phyloP scores from a whole-genome alignment of 1,140 invertebrate species.

The Belonocnema kinseyi region DNA sequence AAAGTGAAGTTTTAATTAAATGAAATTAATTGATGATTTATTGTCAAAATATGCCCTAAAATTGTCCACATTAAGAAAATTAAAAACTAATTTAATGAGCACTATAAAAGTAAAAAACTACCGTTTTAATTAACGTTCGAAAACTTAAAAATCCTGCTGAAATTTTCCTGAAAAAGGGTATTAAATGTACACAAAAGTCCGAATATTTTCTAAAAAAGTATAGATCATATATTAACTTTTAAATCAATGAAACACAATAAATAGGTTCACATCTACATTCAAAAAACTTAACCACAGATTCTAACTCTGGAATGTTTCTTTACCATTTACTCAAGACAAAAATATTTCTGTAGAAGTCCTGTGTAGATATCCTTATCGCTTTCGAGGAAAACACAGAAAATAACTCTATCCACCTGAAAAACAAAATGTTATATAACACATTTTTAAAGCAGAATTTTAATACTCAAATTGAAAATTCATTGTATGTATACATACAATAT shows the following conservation, averaged over 20 bases:
- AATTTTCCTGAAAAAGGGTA: not conserved
- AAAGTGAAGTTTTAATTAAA: too few species aligned
- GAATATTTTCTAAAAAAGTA: not conserved
- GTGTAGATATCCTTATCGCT: constrained; percentile 86
- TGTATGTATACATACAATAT: too few species aligned
- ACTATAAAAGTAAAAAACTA: too few species aligned
- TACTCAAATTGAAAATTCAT: constrained; percentile 32
- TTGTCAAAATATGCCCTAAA: too few species aligned
- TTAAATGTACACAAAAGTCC: not conserved
- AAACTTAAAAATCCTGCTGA: not conserved
- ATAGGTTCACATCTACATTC: not conserved
- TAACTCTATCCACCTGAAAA: constrained; percentile 83
- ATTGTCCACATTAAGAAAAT: too few species aligned
- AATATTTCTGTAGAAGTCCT: constrained; percentile 83
- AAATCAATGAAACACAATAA: not conserved
- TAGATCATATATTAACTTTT: not conserved
- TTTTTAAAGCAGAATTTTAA: not conserved
- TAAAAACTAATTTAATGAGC: too few species aligned
- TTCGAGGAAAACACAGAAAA: constrained; percentile 88
- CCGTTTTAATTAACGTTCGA: too few species aligned
- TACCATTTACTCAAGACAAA: constrained; percentile 72
- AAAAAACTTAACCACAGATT: not conserved
- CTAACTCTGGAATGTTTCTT: not conserved
- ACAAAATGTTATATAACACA: constrained; percentile 5
- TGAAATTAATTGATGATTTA: too few species aligned